phyloP scores from a whole-genome alignment of 1,140 invertebrate species.

The Caenorhabditis brenneri region DNA sequence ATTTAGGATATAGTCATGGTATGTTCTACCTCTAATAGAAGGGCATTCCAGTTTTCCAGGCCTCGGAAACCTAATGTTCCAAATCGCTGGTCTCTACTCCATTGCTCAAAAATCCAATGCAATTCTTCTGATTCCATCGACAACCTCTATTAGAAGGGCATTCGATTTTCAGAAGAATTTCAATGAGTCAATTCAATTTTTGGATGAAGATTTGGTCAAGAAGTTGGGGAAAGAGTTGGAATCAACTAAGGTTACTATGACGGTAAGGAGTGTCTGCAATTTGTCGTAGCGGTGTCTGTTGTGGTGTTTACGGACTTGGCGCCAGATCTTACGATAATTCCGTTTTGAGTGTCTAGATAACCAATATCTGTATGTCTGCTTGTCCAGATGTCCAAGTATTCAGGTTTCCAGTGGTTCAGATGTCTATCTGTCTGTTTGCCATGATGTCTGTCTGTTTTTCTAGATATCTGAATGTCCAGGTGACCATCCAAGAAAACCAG shows the following conservation, averaged over 20 bases:
- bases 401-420: too few species aligned
- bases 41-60: not conserved
- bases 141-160: constrained; percentile 25
- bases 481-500: too few species aligned
- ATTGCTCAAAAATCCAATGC: not conserved
- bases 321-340: too few species aligned
- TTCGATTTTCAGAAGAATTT: constrained; percentile 31
- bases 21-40: not conserved
- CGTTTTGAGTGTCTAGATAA: too few species aligned
- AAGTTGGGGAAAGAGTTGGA: not conserved
- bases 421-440: too few species aligned
- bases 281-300: too few species aligned
- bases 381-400: too few species aligned
- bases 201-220: not conserved
- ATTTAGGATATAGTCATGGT: constrained; percentile 17
- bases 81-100: constrained; percentile 29
- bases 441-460: too few species aligned
- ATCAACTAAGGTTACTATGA: not conserved
- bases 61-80: constrained; percentile 49
- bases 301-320: too few species aligned
- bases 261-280: not conserved
- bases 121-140: constrained; percentile 29
- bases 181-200: not conserved
- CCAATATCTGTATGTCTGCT: too few species aligned
- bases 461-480: too few species aligned